A percentile compares a stretch with the other conserved stretches of the same genome.
Conservation (phyloP, 1,140 invertebrate genomes). For the Drosophila aff. region DNA sequence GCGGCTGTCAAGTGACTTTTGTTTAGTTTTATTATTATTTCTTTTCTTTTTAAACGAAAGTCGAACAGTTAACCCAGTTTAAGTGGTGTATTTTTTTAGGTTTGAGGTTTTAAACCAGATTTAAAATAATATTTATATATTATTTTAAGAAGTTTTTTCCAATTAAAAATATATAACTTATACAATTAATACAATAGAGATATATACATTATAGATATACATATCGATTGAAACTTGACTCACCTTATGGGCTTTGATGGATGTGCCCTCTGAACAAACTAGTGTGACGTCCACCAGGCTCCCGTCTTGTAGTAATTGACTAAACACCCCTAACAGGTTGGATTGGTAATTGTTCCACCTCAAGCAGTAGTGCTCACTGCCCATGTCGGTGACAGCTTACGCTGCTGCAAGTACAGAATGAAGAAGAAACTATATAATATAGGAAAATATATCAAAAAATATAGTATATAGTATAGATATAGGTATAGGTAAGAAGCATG, state of each 20-base stretch:
- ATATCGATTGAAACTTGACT: constrained; percentile 10
- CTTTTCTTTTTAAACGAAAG: not conserved
- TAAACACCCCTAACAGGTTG: constrained; percentile 97
- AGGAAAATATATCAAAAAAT: not conserved
- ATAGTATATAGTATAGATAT: not conserved
- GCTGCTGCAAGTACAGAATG: constrained; percentile 87
- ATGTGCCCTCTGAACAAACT: constrained; percentile 96
- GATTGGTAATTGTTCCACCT: constrained; percentile 98
- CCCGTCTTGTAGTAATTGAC: constrained; percentile 96
- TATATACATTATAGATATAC: too few relatives aligned
- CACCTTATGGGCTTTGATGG: constrained; percentile 96
- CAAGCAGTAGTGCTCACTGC: constrained; percentile 98
- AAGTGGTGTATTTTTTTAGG: too few relatives aligned
- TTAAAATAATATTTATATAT: too few relatives aligned
- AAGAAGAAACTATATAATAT: not conserved
- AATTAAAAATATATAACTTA: too few relatives aligned
- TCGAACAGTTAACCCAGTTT: not conserved
- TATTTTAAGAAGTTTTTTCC: too few relatives aligned
- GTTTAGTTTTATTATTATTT: not conserved
- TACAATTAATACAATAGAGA: too few relatives aligned
- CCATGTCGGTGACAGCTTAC: constrained; percentile 95
- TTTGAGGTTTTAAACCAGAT: too few relatives aligned
- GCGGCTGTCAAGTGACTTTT: not conserved
- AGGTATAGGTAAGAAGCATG: not conserved
- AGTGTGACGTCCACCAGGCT: constrained; percentile 97